These are phyloP conservation scores for Podarcis lilfordi DNA, from an alignment of 2,797 vertebrate genomes.

Conservation along the genomic window DNA sequence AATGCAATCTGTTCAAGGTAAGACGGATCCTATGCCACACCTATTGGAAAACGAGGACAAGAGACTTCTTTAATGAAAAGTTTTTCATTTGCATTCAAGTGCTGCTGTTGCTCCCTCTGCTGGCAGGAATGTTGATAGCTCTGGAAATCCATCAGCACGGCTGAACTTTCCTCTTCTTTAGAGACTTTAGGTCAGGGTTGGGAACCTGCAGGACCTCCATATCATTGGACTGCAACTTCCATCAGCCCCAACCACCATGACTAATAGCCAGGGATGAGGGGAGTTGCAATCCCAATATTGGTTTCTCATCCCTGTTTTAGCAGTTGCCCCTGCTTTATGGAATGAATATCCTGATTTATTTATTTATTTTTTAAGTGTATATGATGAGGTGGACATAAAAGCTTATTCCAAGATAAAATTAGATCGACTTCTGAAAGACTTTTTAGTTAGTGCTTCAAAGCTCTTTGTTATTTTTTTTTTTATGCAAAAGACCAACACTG, in stretches of 20 bases:
- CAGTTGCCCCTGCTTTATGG: background rate
- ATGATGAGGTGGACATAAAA: background rate
- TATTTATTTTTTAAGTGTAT: background rate
- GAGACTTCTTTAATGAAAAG: background rate
- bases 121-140: background rate
- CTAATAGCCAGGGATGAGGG: no score
- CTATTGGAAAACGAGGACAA: background rate
- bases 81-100: background rate
- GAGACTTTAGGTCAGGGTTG: background rate
- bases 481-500: no score
- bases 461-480: no score
- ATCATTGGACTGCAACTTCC: background rate
- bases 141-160: background rate
- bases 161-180: background rate
- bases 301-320: background rate
- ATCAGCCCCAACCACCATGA: no score
- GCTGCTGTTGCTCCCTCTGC: background rate
- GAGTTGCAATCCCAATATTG: no score
- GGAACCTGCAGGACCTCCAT: background rate
- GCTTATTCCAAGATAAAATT: background rate
- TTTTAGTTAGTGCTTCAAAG: no score
- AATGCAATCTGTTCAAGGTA: background rate
- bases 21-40: background rate
- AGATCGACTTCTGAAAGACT: no score
- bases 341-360: background rate